Percentiles rank a stretch among this genome's conserved stretches.
These are phyloP conservation scores for Prinia subflava DNA, from an alignment of 2,113 vertebrate genomes.

Conservation along the genomic window DNA sequence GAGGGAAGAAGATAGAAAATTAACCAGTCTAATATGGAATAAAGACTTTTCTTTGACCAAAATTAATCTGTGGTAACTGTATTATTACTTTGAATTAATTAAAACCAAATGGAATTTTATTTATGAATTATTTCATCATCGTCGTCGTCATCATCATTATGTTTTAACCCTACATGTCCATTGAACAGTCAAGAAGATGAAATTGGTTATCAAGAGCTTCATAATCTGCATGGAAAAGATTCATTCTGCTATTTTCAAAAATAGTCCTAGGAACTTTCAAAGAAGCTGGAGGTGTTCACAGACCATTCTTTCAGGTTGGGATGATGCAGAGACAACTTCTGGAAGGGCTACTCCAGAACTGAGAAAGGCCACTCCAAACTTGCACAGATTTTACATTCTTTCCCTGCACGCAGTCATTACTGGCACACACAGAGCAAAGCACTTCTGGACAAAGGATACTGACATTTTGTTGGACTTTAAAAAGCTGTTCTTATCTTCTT, in stretches of 20 bases:
- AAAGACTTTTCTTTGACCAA: not conserved
- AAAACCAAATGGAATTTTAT: not conserved
- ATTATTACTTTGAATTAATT: not conserved
- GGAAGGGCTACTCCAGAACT: not conserved
- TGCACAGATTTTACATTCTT: not conserved
- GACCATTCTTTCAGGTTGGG: not conserved
- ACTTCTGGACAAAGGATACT: not conserved
- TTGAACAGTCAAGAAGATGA: not conserved
- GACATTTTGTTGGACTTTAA: not conserved
- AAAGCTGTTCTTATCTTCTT: not conserved
- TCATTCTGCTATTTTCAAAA: not conserved
- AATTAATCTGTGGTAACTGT: not conserved
- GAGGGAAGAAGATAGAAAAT: not conserved
- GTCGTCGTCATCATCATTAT: not conserved
- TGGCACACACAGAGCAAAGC: not conserved
- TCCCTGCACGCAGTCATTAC: not conserved
- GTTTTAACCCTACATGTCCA: not conserved
- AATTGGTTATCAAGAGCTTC: not conserved
- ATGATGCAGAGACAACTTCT: not conserved
- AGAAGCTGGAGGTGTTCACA: accelerated
- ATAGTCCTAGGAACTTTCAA: not conserved
- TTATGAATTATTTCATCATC: not conserved
- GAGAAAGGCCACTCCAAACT: not conserved
- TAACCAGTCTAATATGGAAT: not conserved
- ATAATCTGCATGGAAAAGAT: not conserved